Evolutionary conservation across 2,797 vertebrate genomes (phyloP).

Genomic region (Octomys mimax): DNA sequence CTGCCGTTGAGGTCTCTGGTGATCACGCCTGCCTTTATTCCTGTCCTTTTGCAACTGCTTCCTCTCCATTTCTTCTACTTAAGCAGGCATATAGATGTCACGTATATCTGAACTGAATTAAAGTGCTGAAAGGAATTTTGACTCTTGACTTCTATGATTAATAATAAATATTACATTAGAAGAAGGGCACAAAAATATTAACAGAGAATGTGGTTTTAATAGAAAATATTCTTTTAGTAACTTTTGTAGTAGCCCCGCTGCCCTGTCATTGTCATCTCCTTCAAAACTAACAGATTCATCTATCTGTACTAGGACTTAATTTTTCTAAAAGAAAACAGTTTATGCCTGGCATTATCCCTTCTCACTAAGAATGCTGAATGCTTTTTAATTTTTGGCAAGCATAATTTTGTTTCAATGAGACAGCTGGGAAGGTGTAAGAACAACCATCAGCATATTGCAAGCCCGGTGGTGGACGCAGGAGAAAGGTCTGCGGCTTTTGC

Average conservation of each 20-base stretch:
- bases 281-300: neutral
- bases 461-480: conserved; percentile 43
- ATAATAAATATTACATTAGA: neutral
- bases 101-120: neutral
- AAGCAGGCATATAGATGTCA: neutral
- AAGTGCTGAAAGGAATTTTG: neutral
- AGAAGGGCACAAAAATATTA: neutral
- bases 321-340: neutral
- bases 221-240: neutral
- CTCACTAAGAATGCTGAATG: neutral
- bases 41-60: neutral
- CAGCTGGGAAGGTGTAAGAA: conserved; percentile 56
- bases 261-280: neutral
- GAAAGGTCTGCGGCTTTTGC: conserved; percentile 51
- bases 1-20: neutral
- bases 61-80: neutral
- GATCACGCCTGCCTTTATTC: neutral
- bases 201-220: neutral
- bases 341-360: neutral
- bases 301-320: neutral
- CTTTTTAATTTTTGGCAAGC: conserved; percentile 20
- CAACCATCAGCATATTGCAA: neutral
- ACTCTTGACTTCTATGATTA: neutral
- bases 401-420: conserved; percentile 53
- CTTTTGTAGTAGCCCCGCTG: neutral